Evolutionary conservation across 2,888 invertebrate genomes (phyloP).

Genomic region (Yponomeuta sedellus): DNA sequence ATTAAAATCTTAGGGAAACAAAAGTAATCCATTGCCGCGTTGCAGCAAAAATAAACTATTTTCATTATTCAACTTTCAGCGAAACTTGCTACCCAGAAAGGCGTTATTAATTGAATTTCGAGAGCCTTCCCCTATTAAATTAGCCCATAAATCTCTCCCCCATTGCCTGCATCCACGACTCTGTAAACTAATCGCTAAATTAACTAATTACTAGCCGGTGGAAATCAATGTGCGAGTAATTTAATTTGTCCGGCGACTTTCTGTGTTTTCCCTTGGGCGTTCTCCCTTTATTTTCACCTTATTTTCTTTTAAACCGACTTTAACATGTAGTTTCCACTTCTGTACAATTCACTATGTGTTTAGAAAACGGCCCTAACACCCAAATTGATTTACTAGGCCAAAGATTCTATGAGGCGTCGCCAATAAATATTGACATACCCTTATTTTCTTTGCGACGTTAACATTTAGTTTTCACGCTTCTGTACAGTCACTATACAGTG

Average conservation of each 20-base stretch:
- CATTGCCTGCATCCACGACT: conserved; percentile 43
- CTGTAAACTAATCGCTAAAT: conserved; percentile 64
- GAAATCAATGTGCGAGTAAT: conserved; percentile 66
- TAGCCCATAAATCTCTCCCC: conserved; percentile 50
- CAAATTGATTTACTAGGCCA: too few species aligned
- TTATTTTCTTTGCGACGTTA: too few species aligned
- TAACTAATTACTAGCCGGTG: conserved; percentile 59
- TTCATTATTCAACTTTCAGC: not conserved
- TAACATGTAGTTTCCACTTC: too few species aligned
- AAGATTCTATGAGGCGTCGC: too few species aligned
- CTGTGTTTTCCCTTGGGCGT: conserved; percentile 38
- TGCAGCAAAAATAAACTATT: not conserved
- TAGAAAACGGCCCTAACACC: not conserved
- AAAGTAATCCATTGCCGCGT: too few species aligned
- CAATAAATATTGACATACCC: too few species aligned
- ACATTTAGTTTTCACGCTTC: too few species aligned
- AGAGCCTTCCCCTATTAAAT: conserved; percentile 24
- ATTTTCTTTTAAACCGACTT: too few species aligned
- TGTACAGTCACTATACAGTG: too few species aligned
- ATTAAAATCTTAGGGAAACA: too few species aligned
- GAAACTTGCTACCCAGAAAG: not conserved
- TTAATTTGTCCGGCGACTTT: conserved; percentile 54
- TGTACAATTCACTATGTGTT: not conserved
- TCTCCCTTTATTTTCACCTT: not conserved
- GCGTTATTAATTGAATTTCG: conserved; percentile 18